Evolutionary conservation across 2,888 invertebrate species (phyloP), one percentile per base, ranked within the genome.

Genomic region (Leptura quadrifasciata): DNA sequence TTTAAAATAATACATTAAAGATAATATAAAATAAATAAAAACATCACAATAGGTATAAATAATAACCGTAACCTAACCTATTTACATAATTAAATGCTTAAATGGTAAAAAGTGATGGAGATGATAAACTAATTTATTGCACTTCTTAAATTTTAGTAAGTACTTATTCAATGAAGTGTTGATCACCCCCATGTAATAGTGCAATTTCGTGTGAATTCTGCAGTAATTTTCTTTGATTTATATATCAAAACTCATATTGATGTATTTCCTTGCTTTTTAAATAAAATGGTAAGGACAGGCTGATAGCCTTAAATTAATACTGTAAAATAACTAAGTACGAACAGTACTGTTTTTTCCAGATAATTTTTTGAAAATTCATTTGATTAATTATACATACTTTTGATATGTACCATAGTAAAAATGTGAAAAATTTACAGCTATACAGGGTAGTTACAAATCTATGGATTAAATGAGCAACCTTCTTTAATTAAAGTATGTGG

Each of bases 81-180:
- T 71, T 39, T 61, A 71, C 61, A 71, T 52, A 71, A 52, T 58
- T 20, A 58, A 57, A n/a, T 31, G 15, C 31, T 47, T 15, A 52
- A 27, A 24, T 27, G 27, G 24, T 61, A 58, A 58, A 58, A 68
- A 9, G 21, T 21, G 39, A 17, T 58, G 35, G 70, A 71, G 70
- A 71, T 47, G 70, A 70, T 57, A 20, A 70, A 58, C 35, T 39
- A 60, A 24, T 61, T 69, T 71, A 71, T 71, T 71, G 70, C 70
- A 65, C 65, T 52, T n/a, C 15, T 17, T 52, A 61, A 31, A 71
- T n/a, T 20, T 20, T 39, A 35, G 8, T 12, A 63, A 63, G 39
- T 63, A 63, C 20, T 47, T 63, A 12, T 27, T 57, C 6, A 58
- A n/a, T 35, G 58, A 27, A 39, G 55, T 69, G 69, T 58, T 58